Evolutionary conservation across 1,140 invertebrate species (phyloP).

Genomic region (Drosophila sulfurigaster): DNA sequence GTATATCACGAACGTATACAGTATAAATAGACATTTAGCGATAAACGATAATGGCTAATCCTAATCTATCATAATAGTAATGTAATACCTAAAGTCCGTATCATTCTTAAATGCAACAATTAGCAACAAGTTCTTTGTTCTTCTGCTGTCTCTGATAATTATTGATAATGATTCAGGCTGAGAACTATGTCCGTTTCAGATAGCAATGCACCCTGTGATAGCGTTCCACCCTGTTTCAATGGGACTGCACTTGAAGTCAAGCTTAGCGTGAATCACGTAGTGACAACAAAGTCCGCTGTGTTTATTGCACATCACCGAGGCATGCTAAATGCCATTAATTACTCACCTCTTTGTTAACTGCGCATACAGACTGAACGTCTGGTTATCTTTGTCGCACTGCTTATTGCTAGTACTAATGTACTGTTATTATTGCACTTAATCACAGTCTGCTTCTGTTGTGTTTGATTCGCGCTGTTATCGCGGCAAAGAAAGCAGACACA

Average conservation of each 20-base stretch:
- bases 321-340: conserved; percentile 1
- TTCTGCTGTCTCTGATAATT: not conserved
- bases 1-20: not conserved
- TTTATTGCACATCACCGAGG: not conserved
- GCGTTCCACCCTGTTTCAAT: not conserved
- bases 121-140: conserved; percentile 14
- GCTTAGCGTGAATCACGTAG: conserved; percentile 18
- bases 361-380: not conserved
- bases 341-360: conserved; percentile 23
- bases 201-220: not conserved
- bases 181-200: conserved; percentile 12
- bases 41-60: conserved; percentile 9
- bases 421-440: conserved; percentile 1
- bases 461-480: not conserved
- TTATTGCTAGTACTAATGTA: conserved; percentile 4
- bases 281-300: not conserved
- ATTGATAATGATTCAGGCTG: not conserved
- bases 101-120: not conserved
- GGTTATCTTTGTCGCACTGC: not conserved
- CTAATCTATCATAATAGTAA: not conserved
- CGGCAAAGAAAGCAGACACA: not conserved
- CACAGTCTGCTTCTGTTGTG: not conserved
- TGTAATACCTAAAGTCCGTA: not conserved
- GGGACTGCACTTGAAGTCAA: not conserved
- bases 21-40: conserved; percentile 24